A percentile compares a stretch with the other conserved stretches of the same genome.
Conservation (phyloP, 2,888 invertebrate species). For the Tolmerus cingulatus region DNA sequence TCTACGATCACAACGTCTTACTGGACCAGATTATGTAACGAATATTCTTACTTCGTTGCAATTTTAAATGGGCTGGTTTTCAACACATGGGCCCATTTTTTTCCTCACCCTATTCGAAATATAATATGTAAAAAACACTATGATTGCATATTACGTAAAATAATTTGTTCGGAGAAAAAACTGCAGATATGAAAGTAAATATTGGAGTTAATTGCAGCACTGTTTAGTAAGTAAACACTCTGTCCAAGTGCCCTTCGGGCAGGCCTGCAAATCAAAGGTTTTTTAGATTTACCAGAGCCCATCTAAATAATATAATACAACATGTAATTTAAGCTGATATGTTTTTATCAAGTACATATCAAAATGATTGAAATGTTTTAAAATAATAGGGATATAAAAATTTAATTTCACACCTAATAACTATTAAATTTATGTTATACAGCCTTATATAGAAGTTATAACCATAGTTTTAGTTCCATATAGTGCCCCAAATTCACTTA, state of each 20-base stretch:
- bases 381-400: background rate
- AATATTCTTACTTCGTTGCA: background rate
- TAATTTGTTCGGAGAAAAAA: background rate
- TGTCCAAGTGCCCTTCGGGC: background rate
- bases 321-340: background rate
- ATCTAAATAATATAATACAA: background rate
- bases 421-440: background rate
- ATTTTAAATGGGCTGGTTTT: background rate
- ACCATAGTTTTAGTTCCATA: background rate
- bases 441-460: background rate
- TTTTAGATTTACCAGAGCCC: background rate
- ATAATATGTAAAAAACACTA: background rate
- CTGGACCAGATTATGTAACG: background rate
- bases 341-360: background rate
- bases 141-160: background rate
- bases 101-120: background rate
- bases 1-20: background rate
- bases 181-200: background rate
- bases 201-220: background rate
- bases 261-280: background rate
- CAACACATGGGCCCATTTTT: background rate
- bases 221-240: background rate
- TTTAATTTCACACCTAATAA: background rate
- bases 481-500: background rate
- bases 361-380: background rate